Evolutionary conservation across 2,888 invertebrate species (phyloP).

Genomic region (Euplexia lucipara): DNA sequence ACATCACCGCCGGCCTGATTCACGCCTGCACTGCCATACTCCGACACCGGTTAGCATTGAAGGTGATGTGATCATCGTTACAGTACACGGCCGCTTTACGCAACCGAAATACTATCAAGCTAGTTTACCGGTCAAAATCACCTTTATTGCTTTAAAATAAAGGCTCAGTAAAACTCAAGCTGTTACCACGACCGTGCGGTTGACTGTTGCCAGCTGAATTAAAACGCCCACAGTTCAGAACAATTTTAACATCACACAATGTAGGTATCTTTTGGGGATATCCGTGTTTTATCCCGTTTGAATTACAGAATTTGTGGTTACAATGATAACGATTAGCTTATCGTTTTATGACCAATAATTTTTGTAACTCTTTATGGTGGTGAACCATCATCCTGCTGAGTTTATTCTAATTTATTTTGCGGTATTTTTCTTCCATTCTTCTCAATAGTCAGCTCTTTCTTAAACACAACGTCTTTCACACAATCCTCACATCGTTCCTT

Average conservation of each 20-base stretch:
- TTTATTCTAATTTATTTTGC: no score
- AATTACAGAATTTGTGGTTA: constrained; percentile 16
- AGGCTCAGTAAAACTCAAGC: neutral
- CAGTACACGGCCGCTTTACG: constrained; percentile 69
- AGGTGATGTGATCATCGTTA: constrained; percentile 61
- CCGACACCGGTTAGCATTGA: constrained; percentile 59
- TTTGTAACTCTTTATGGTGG: neutral
- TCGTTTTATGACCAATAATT: neutral
- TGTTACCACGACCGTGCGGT: neutral
- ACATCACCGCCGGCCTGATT: constrained; percentile 73
- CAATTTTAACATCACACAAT: constrained; percentile 22
- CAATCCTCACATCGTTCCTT: no score
- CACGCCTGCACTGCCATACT: constrained; percentile 60
- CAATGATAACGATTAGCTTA: neutral
- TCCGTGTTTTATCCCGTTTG: constrained; percentile 1
- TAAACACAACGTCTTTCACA: no score
- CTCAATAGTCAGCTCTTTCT: no score
- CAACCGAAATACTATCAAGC: constrained; percentile 66
- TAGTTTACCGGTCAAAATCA: no score
- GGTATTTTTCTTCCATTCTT: no score
- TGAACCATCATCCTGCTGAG: no score
- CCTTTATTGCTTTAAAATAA: constrained; percentile 15
- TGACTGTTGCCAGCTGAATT: neutral
- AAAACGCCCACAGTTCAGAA: constrained; percentile 57
- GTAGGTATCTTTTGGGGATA: constrained; percentile 14